phyloP scores from a whole-genome alignment of 2,888 invertebrate species.

The Chrysolina americana region DNA sequence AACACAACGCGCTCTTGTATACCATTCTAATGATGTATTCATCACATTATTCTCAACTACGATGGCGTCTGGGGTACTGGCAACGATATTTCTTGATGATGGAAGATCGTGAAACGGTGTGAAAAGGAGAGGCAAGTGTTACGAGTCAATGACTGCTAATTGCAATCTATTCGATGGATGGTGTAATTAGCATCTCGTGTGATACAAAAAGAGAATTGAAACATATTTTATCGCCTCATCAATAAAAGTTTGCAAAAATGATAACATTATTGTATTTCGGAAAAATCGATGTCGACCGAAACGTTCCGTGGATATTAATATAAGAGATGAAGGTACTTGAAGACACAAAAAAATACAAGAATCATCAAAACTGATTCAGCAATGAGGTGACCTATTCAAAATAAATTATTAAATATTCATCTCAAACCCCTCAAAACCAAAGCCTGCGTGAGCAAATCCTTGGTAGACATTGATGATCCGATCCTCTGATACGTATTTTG shows the following conservation, averaged over 20 bases:
- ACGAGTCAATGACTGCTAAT: slow-evolving; percentile 20
- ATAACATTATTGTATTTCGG: neutral
- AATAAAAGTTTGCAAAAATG: neutral
- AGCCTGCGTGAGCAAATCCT: too few relatives aligned
- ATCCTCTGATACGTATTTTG: too few relatives aligned
- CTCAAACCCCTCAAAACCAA: too few relatives aligned
- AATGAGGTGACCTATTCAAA: too few relatives aligned
- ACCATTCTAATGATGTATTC: slow-evolving; percentile 36
- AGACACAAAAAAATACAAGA: too few relatives aligned
- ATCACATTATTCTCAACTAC: slow-evolving; percentile 26
- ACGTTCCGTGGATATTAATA: too few relatives aligned
- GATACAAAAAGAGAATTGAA: neutral
- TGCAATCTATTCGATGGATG: neutral
- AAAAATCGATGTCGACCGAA: too few relatives aligned
- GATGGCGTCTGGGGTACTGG: slow-evolving; percentile 31
- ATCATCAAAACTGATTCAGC: too few relatives aligned
- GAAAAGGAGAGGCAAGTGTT: slow-evolving; percentile 21
- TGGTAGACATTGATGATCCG: too few relatives aligned
- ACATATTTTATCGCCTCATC: neutral
- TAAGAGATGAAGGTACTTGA: too few relatives aligned
- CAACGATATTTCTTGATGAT: slow-evolving; percentile 19
- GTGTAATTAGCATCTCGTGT: neutral
- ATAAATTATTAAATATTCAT: too few relatives aligned
- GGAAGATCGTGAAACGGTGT: slow-evolving; percentile 24
- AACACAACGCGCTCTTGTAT: slow-evolving; percentile 20